Conservation (phyloP, 2,888 invertebrate genomes). For the Eutolmus rufibarbis region DNA sequence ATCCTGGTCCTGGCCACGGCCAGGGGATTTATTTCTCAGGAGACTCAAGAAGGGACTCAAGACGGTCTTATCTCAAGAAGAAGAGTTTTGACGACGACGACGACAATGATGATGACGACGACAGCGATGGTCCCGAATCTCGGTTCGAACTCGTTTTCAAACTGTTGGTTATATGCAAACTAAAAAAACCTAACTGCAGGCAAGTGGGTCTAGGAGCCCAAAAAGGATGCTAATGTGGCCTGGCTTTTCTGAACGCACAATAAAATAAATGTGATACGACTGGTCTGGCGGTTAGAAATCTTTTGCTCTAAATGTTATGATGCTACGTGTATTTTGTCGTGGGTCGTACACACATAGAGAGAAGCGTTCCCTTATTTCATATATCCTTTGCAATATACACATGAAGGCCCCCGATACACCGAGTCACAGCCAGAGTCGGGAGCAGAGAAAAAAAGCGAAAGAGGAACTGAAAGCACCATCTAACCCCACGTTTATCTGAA, state of each 20-base stretch:
- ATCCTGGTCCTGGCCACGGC: too few species aligned
- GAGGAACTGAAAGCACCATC: constrained; percentile 32
- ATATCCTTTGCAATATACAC: constrained; percentile 37
- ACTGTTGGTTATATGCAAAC: not conserved
- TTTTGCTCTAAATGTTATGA: constrained; percentile 55
- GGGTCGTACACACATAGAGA: constrained; percentile 30
- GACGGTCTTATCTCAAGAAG: not conserved
- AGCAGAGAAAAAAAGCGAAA: constrained; percentile 32
- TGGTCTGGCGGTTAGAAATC: constrained; percentile 56
- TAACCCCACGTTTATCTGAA: constrained; percentile 34
- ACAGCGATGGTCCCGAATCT: not conserved
- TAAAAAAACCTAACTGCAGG: not conserved
- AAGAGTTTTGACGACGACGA: not conserved
- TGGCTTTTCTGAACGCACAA: constrained; percentile 33
- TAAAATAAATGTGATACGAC: constrained; percentile 51
- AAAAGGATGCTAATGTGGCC: not conserved
- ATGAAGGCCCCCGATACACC: constrained; percentile 29
- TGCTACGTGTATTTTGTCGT: constrained; percentile 54
- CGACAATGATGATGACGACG: not conserved
- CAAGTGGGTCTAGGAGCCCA: not conserved
- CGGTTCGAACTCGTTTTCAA: not conserved
- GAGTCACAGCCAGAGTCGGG: not conserved
- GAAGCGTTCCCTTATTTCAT: constrained; percentile 35
- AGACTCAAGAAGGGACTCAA: not conserved
- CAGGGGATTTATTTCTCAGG: not conserved